Percentiles rank a stretch among this genome's conserved stretches.
phyloP scores from a whole-genome alignment of 2,113 vertebrate species.

The Argyrosomus japonicus region DNA sequence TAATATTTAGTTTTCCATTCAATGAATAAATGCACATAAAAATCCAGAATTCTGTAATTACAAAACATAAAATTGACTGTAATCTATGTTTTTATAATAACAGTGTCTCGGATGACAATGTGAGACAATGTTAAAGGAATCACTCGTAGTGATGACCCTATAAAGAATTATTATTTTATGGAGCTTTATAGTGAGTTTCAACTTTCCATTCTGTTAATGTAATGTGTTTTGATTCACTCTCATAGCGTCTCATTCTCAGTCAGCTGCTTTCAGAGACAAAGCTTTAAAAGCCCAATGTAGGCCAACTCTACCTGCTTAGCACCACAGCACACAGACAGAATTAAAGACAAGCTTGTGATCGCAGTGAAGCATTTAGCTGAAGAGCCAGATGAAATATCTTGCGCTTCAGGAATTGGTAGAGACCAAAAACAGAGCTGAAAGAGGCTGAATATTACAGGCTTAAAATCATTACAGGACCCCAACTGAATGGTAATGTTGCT shows the following conservation, averaged over 20 bases:
- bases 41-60: no score
- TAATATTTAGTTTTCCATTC: not conserved
- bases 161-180: no score
- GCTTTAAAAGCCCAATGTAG: not conserved
- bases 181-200: no score
- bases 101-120: no score
- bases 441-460: not conserved
- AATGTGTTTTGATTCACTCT: not conserved
- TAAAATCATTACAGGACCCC: not conserved
- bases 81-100: no score
- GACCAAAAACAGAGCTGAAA: not conserved
- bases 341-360: not conserved
- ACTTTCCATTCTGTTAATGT: not conserved
- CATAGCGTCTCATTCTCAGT: not conserved
- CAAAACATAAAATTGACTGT: no score
- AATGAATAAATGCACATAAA: no score
- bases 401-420: not conserved
- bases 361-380: not conserved
- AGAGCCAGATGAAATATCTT: not conserved
- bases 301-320: not conserved
- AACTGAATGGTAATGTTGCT: not conserved
- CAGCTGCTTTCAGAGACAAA: not conserved
- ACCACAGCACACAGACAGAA: not conserved
- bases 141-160: no score
- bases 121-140: no score